Percentiles rank a stretch among this genome's conserved stretches.
phyloP scores from a whole-genome alignment of 2,113 vertebrate species.

The Nanger granti region DNA sequence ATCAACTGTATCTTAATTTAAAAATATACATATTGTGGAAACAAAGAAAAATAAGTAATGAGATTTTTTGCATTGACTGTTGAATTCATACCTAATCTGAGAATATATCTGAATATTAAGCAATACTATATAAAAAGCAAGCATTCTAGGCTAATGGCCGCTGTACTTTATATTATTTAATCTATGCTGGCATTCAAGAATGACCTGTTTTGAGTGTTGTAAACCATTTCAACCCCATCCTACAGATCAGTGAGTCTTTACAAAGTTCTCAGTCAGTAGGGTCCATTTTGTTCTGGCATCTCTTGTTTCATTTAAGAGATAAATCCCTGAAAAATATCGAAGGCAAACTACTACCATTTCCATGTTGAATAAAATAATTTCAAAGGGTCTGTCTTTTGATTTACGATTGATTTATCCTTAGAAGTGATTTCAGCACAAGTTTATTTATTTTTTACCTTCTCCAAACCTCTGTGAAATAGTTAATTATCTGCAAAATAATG shows the following conservation, averaged over 20 bases:
- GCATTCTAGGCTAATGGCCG: background rate
- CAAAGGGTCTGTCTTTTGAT: background rate
- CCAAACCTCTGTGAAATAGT: background rate
- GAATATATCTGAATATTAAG: background rate
- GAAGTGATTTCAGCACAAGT: background rate
- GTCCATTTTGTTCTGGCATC: background rate
- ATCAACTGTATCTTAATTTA: background rate
- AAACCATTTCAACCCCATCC: background rate
- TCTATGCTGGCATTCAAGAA: background rate
- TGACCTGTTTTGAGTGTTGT: background rate
- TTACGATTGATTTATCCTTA: background rate
- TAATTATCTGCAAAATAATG: slow-evolving; percentile 25
- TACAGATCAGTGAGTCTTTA: background rate
- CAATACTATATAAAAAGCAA: background rate
- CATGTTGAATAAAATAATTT: slow-evolving; percentile 7
- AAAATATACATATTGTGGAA: background rate
- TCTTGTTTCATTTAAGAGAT: slow-evolving; percentile 11
- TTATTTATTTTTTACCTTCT: background rate
- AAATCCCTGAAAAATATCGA: background rate
- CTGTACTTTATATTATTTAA: background rate
- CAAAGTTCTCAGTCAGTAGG: background rate
- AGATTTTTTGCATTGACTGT: background rate
- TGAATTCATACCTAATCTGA: background rate
- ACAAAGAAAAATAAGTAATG: background rate
- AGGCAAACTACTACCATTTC: background rate